Evolutionary conservation across 2,797 vertebrate genomes (phyloP), one percentile per base, ranked within the genome.

Genomic region (Taenioides sp.): DNA sequence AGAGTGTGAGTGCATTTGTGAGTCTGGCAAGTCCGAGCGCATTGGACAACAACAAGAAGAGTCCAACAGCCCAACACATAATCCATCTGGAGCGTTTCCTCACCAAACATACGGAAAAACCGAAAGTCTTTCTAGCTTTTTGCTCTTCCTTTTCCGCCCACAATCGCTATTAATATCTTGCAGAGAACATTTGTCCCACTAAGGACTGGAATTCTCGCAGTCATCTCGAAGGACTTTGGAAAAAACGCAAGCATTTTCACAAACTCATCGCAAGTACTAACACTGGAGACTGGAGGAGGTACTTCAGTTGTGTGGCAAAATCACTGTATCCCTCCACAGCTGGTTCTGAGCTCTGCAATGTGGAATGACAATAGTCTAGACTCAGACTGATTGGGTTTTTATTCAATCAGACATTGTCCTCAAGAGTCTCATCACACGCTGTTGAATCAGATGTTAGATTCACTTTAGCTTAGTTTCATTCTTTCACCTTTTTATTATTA

Each of bases 31-130:
- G 74, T 82, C 72, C 77, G 80, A 60, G 67, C 4, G 43, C 63
- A 78, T 87, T 86, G 84, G 86, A 87, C 72, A 82, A 72, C 84
- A 80, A 87, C 69, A 83, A 75, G 62, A 82, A 83, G 71, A 71
- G 68, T 84, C 81, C 74, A 85, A 62, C 28, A 62, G 82, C 83
- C 86, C 80, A 84, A 86, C 79, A 91, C 88, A 92, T 91, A 90
- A 93, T 93, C 90, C 89, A 89, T 91, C 89, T 91, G 88, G 89
- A 92, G 85, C 74, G 85, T 88, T 93, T 93, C 87, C 90, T 92
- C 84, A 86, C 80, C 88, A 91, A 92, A 91, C 89, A 92, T 92
- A 93, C 90, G 89, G 91, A 91, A 92, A 93, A 93, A 92, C 88
- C 81, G 80, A 80, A 87, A 75, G 81, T 81, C 83, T 72, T 80